Conservation (phyloP, 2,888 invertebrate species). For the Rhogogaster chlorosoma region DNA sequence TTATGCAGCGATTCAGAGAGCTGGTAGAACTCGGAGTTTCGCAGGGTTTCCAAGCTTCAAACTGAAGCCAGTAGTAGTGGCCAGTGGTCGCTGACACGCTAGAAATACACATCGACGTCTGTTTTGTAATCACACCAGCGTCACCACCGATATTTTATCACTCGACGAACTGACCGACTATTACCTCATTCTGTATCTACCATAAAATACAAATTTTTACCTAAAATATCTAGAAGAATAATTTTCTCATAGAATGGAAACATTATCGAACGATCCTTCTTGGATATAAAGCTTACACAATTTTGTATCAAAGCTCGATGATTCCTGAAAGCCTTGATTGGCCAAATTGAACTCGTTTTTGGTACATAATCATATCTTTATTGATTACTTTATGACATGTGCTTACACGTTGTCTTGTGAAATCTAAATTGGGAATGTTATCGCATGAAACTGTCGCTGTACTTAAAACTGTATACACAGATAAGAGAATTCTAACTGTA, state of each 20-base stretch:
- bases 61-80: constrained; percentile 45
- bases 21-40: constrained; percentile 56
- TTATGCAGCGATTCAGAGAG: constrained; percentile 49
- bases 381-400: not conserved
- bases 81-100: constrained; percentile 49
- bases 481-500: not conserved
- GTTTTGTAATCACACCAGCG: constrained; percentile 54
- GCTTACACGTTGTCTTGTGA: not conserved
- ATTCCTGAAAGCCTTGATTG: not conserved
- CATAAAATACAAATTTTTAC: not conserved
- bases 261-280: not conserved
- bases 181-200: not conserved
- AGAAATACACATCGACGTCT: constrained; percentile 55
- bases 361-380: not conserved
- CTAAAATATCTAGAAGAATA: not conserved
- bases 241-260: not conserved
- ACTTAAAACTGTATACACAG: not conserved
- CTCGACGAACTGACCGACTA: not conserved
- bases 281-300: not conserved
- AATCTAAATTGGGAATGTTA: not conserved
- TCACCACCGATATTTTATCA: constrained; percentile 39
- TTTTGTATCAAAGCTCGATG: not conserved
- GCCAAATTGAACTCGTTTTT: not conserved
- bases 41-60: constrained; percentile 44
- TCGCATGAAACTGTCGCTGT: not conserved